These are phyloP conservation scores for Chrysomela aeneicollis DNA, from an alignment of 2,888 invertebrate species.

Conservation along the genomic window DNA sequence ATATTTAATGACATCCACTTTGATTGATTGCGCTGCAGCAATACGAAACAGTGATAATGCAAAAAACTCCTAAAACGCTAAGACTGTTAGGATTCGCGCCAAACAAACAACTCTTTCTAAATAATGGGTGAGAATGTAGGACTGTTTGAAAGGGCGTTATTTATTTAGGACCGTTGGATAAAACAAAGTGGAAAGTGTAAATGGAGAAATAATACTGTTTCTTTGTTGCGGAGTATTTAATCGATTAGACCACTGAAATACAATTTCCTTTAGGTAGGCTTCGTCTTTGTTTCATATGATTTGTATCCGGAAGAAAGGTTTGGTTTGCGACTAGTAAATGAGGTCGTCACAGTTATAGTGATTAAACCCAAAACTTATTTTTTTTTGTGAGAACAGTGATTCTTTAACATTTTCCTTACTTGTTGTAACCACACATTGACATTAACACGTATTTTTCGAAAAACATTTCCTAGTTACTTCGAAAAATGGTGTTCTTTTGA, in stretches of 20 bases:
- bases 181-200: neutral
- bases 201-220: constrained; percentile 3
- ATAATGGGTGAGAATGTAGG: neutral
- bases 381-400: too few relatives aligned
- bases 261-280: neutral
- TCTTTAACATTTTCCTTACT: too few relatives aligned
- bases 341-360: neutral
- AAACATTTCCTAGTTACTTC: too few relatives aligned
- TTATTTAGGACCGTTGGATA: constrained; percentile 1
- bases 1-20: constrained; percentile 2
- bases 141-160: neutral
- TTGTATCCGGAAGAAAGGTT: neutral
- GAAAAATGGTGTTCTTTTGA: too few relatives aligned
- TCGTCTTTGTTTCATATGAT: neutral
- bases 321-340: neutral
- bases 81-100: neutral
- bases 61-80: neutral
- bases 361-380: too few relatives aligned
- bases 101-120: neutral
- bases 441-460: too few relatives aligned
- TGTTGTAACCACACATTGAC: too few relatives aligned
- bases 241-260: neutral
- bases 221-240: neutral
- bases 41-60: neutral
- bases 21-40: neutral